phyloP scores from a whole-genome alignment of 2,113 vertebrate genomes.

The Panthera leo region DNA sequence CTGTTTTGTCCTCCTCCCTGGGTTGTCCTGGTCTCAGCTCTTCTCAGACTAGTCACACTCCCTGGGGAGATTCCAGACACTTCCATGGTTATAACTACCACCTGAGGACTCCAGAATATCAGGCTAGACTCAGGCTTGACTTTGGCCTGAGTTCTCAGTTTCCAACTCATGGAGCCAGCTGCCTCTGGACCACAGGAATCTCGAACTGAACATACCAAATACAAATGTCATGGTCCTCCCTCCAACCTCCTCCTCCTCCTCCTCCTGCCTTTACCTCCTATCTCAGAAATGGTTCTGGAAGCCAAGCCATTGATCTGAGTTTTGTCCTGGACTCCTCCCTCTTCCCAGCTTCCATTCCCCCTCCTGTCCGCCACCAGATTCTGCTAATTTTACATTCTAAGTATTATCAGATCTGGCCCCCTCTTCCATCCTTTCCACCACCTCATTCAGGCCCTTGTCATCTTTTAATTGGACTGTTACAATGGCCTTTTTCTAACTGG shows the following conservation, averaged over 20 bases:
- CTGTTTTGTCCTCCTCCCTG: not conserved
- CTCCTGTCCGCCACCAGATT: not conserved
- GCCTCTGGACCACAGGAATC: not conserved
- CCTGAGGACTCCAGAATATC: not conserved
- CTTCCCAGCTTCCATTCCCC: not conserved
- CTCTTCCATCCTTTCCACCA: not conserved
- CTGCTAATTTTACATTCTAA: constrained; percentile 13
- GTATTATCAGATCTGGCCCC: not conserved
- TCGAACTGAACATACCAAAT: not conserved
- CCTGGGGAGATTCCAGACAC: not conserved
- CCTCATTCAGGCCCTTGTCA: constrained; percentile 29
- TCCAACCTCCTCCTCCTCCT: not conserved
- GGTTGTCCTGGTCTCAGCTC: not conserved
- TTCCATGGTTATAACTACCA: not conserved
- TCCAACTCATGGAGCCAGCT: not conserved
- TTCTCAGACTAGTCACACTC: not conserved
- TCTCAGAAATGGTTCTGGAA: not conserved
- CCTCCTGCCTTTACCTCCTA: not conserved
- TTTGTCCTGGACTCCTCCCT: not conserved
- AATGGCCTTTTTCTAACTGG: constrained; percentile 68
- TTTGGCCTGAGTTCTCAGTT: not conserved
- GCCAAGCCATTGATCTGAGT: not conserved
- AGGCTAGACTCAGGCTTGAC: not conserved
- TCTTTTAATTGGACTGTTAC: constrained; percentile 51
- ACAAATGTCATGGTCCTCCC: not conserved